Evolutionary conservation across 2,888 invertebrate species (phyloP).

Genomic region (Volucella zonaria): DNA sequence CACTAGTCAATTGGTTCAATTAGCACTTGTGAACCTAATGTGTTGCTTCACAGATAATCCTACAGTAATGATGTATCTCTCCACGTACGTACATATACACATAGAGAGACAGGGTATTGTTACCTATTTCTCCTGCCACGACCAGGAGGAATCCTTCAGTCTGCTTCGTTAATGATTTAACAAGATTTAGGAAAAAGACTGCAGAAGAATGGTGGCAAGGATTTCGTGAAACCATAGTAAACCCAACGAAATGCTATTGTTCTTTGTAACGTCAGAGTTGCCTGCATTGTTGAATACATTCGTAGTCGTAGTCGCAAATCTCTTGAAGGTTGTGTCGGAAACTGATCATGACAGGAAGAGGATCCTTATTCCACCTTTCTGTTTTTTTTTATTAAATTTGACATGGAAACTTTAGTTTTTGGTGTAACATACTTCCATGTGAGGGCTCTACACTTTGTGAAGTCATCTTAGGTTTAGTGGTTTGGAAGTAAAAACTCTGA

Average conservation of each 20-base stretch:
- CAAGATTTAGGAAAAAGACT: slow-evolving; percentile 31
- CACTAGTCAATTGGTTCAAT: slow-evolving; percentile 68
- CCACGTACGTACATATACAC: neutral
- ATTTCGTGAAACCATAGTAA: slow-evolving; percentile 21
- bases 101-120: slow-evolving; percentile 15
- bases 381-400: slow-evolving; percentile 29
- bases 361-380: neutral
- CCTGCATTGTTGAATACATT: slow-evolving; percentile 23
- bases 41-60: slow-evolving; percentile 58
- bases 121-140: slow-evolving; percentile 3
- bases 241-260: slow-evolving; percentile 43
- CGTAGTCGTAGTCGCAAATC: slow-evolving; percentile 14
- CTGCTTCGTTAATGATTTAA: slow-evolving; percentile 58
- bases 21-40: slow-evolving; percentile 65
- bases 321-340: slow-evolving; percentile 34
- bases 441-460: neutral
- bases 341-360: slow-evolving; percentile 64
- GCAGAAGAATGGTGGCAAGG: slow-evolving; percentile 33
- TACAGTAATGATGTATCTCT: slow-evolving; percentile 47
- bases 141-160: slow-evolving; percentile 50
- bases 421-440: slow-evolving; percentile 32
- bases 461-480: neutral
- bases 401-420: slow-evolving; percentile 42
- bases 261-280: slow-evolving; percentile 21
- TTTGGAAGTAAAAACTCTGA: neutral